Conservation (phyloP, 2,888 invertebrate genomes). For the Ichneumon xanthorius region DNA sequence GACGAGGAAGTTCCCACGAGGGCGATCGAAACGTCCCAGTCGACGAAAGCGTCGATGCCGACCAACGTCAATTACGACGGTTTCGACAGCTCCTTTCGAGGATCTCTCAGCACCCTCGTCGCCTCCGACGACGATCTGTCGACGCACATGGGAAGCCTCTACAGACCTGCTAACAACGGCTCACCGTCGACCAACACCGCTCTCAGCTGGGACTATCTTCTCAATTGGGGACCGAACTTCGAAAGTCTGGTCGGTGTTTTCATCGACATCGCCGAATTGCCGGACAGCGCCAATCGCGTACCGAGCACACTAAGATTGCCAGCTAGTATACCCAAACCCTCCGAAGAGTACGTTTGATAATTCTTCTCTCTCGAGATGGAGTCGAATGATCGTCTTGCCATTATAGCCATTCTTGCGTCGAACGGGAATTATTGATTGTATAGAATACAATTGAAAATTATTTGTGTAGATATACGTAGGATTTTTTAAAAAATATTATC, state of each 20-base stretch:
- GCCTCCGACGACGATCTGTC: conserved; percentile 97
- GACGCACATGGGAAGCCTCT: conserved; percentile 92
- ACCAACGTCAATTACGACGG: conserved; percentile 93
- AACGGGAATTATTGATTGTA: conserved; percentile 34
- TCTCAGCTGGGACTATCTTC: conserved; percentile 96
- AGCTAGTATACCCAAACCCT: conserved; percentile 92
- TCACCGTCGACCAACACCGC: conserved; percentile 89
- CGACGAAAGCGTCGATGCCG: conserved; percentile 88
- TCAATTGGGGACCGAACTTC: conserved; percentile 98
- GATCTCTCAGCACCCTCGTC: conserved; percentile 96
- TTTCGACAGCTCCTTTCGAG: conserved; percentile 97
- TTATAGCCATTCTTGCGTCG: conserved; percentile 40
- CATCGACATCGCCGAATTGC: conserved; percentile 97
- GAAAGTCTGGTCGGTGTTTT: conserved; percentile 98
- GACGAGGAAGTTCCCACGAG: conserved; percentile 84
- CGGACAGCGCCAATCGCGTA: conserved; percentile 90
- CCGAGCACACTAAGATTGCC: conserved; percentile 91
- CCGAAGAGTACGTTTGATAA: conserved; percentile 94
- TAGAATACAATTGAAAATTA: conserved; percentile 43
- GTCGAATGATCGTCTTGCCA: conserved; percentile 63
- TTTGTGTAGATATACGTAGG: conserved; percentile 31
- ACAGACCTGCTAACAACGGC: conserved; percentile 91
- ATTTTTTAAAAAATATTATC: conserved; percentile 23
- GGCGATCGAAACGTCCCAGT: conserved; percentile 85
- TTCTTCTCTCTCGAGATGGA: conserved; percentile 9